Evolutionary conservation across 2,797 vertebrate species (phyloP), one percentile per base, ranked within the genome.

Genomic region (Tachyglossus aculeatus): DNA sequence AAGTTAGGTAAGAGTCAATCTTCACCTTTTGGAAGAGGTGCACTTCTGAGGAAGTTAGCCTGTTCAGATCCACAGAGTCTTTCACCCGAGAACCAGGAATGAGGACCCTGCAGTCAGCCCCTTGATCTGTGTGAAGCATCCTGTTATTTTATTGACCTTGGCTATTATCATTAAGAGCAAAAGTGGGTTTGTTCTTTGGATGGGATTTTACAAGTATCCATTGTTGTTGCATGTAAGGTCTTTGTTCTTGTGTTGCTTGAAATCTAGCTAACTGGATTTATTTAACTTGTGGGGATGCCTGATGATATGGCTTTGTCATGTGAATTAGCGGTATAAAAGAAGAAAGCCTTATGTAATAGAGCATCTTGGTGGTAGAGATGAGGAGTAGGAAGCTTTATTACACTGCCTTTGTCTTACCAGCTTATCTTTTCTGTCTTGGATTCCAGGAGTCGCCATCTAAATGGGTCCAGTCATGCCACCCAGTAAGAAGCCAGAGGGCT

Each of bases 381-480:
- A 1, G n/a, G 65, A 2, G 45, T 5, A 48, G 61, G 32, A 44
- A 44, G 34, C 27, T 69, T 64, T 64, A 3, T 53, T 90, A 87
- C 7, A n/a, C 52, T 57, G 40, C 84, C 67, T 52, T 33, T 66
- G 53, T 29, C 36, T 55, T 25, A 18, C 47, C 38, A 61, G 32
- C 70, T 89, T 74, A 81, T 69, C 68, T 15, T 16, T 27, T 60
- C 68, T 74, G 36, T 78, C 43, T 69, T 66, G 85, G 18, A 22
- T 88, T 77, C 59, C 73, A 97, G 96, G 94, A 94, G 92, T 88
- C 87, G 91, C 91, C 93, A 93, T 93, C 94, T 97, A 96, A 95
- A 98, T 98, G 97, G 96, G 96, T 95, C 96, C 96, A 93, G 96
- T 97, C 94, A 98, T 99, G 97, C 97, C 97, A 91, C 96, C 97